These are phyloP conservation scores for Eucera pruinosa DNA, from an alignment of 2,888 invertebrate species.

Conservation along the genomic window DNA sequence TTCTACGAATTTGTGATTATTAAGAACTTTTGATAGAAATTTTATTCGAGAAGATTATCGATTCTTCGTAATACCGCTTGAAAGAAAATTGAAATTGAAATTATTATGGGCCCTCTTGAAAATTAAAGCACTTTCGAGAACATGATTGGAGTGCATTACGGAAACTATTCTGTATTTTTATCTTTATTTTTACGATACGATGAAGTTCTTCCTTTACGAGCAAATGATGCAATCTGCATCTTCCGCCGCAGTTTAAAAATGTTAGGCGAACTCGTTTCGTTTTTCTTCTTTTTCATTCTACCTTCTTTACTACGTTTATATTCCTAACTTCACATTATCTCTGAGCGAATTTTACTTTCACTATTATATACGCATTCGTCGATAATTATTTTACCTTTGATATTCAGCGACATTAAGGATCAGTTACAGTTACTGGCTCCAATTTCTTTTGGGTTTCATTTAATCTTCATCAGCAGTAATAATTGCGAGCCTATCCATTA, in stretches of 20 bases:
- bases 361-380: no score
- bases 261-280: slow-evolving; percentile 18
- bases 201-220: slow-evolving; percentile 4
- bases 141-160: slow-evolving; percentile 4
- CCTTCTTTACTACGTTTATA: background rate
- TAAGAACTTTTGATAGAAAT: no score
- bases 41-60: background rate
- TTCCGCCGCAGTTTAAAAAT: slow-evolving; percentile 1
- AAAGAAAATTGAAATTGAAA: no score
- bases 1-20: background rate
- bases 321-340: no score
- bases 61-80: background rate
- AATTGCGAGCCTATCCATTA: slow-evolving; percentile 13
- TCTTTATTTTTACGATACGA: slow-evolving; percentile 20
- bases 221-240: slow-evolving; percentile 24
- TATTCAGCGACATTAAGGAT: background rate
- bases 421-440: no score
- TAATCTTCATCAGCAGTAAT: slow-evolving; percentile 28
- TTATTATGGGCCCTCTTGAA: background rate
- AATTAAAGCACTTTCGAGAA: slow-evolving; percentile 1
- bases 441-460: slow-evolving; percentile 25
- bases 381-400: slow-evolving; percentile 3
- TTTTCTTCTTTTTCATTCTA: background rate
- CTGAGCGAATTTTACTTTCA: no score
- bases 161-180: slow-evolving; percentile 4